phyloP scores from a whole-genome alignment of 2,888 invertebrate species.

The Hydraecia micacea region DNA sequence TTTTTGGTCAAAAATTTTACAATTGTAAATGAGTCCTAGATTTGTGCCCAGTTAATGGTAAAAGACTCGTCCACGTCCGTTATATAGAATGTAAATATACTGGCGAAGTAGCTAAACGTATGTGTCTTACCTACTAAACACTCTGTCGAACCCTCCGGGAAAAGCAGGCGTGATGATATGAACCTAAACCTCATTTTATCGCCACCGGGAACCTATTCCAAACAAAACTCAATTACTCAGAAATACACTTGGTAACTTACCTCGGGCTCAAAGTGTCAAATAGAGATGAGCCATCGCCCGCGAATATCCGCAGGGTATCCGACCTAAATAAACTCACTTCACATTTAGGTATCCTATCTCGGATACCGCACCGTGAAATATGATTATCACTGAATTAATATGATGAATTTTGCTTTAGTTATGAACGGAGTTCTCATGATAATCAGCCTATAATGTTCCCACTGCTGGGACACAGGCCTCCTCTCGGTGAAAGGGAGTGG shows the following conservation, averaged over 20 bases:
- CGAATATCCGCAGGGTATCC: conserved; percentile 55
- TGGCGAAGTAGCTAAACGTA: neutral
- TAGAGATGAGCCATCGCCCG: conserved; percentile 53
- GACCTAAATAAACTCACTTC: conserved; percentile 47
- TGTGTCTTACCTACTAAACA: neutral
- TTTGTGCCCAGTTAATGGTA: too few species aligned
- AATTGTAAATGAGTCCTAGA: neutral
- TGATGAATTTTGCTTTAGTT: neutral
- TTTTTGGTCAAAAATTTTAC: neutral
- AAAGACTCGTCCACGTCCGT: neutral
- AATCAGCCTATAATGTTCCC: neutral
- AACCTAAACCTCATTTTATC: conserved; percentile 38
- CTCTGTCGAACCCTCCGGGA: neutral
- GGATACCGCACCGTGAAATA: conserved; percentile 25
- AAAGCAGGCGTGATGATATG: neutral
- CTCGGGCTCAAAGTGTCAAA: conserved; percentile 49
- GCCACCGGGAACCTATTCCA: conserved; percentile 27
- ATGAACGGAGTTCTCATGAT: neutral
- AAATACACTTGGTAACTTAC: conserved; percentile 49
- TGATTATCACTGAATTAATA: conserved; percentile 22
- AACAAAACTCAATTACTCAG: conserved; percentile 57
- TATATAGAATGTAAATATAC: neutral
- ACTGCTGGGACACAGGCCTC: too few species aligned
- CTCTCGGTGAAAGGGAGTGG: too few species aligned
- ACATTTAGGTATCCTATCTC: conserved; percentile 17